Conservation (phyloP, 1,140 invertebrate genomes). For the Paraescarpia echinospica region DNA sequence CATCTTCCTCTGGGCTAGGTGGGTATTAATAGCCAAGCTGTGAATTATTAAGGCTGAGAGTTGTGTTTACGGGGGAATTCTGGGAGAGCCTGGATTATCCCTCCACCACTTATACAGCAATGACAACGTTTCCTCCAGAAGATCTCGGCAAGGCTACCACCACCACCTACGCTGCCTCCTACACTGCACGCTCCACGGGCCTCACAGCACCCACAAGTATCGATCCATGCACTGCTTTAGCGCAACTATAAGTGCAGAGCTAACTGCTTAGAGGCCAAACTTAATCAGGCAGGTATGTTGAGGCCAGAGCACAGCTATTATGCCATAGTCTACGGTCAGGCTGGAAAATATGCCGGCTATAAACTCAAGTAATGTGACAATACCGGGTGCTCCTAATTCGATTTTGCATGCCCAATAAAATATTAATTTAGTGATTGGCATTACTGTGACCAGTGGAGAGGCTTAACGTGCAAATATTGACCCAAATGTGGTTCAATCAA, state of each 20-base stretch:
- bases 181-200: background rate
- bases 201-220: background rate
- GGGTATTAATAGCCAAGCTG: background rate
- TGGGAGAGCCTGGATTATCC: background rate
- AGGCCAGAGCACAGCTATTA: background rate
- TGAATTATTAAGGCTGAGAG: background rate
- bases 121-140: background rate
- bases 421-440: background rate
- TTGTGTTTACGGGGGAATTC: background rate
- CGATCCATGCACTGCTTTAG: background rate
- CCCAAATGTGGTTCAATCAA: background rate
- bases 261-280: background rate
- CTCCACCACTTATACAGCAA: background rate
- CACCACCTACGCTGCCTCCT: background rate
- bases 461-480: background rate
- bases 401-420: background rate
- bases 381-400: background rate
- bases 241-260: background rate
- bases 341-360: background rate
- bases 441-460: background rate
- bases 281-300: background rate
- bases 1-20: background rate
- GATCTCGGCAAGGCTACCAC: background rate
- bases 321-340: background rate
- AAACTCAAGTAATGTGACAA: slow-evolving; percentile 6